Percentiles rank a stretch among this genome's conserved stretches.
Evolutionary conservation across 2,888 invertebrate genomes (phyloP).

Genomic region (Andricus curvator): DNA sequence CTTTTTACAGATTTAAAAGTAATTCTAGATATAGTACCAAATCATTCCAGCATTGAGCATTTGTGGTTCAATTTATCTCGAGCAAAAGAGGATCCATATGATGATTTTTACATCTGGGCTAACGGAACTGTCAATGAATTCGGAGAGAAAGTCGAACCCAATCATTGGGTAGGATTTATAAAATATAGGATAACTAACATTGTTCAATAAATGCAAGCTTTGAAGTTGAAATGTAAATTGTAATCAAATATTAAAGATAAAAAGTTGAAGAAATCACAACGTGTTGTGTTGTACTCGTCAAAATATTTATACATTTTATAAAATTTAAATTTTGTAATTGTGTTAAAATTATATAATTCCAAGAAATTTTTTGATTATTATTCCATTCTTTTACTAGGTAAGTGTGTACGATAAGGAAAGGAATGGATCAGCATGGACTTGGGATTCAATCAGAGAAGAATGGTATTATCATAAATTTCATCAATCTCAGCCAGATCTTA

Average conservation of each 20-base stretch:
- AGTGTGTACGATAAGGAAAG: conserved; percentile 81
- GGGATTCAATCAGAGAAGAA: conserved; percentile 82
- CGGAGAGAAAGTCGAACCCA: conserved; percentile 82
- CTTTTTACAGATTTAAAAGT: conserved; percentile 65
- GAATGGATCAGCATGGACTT: conserved; percentile 86
- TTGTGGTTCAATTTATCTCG: conserved; percentile 67
- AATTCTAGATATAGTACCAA: conserved; percentile 71
- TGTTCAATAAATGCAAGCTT: background rate
- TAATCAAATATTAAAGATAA: no score
- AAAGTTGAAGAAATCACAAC: no score
- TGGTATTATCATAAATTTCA: conserved; percentile 91
- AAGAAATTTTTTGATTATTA: background rate
- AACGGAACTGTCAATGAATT: conserved; percentile 57
- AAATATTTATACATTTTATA: no score
- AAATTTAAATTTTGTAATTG: no score
- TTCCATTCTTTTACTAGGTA: conserved; percentile 71
- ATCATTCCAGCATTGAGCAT: conserved; percentile 70
- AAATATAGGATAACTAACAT: background rate
- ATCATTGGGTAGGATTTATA: conserved; percentile 84
- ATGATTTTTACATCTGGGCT: conserved; percentile 69
- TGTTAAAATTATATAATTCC: no score
- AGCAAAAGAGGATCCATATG: conserved; percentile 54
- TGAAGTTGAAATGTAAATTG: background rate
- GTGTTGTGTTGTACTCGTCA: no score
- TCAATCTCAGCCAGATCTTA: conserved; percentile 88